Conservation (phyloP, 2,797 vertebrate species). For the Sus cebifrons region DNA sequence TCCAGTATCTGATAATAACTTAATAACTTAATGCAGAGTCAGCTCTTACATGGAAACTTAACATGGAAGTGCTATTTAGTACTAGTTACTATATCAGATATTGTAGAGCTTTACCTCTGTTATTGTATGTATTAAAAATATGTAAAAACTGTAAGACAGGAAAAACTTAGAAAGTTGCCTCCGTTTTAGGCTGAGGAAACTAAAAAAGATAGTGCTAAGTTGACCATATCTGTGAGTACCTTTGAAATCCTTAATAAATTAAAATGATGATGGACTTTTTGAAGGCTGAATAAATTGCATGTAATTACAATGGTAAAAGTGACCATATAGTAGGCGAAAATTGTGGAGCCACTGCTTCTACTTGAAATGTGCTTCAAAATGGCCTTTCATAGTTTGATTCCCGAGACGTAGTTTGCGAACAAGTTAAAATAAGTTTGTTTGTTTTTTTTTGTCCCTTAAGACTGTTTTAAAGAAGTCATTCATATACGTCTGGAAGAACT, state of each 20-base stretch:
- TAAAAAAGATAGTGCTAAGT: background rate
- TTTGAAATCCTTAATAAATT: slow-evolving; percentile 62
- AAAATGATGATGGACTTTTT: slow-evolving; percentile 48
- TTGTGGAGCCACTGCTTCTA: background rate
- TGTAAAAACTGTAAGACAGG: slow-evolving; percentile 11
- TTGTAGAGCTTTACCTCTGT: slow-evolving; percentile 49
- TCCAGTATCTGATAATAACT: slow-evolving; percentile 33
- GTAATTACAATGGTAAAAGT: slow-evolving; percentile 32
- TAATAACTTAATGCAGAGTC: background rate
- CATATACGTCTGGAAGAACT: slow-evolving; percentile 97
- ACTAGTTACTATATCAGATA: background rate
- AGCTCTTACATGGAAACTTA: slow-evolving; percentile 46
- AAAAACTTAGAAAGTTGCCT: background rate
- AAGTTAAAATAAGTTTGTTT: background rate
- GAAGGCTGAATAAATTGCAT: background rate
- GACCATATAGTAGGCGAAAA: background rate
- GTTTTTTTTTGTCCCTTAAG: slow-evolving; percentile 83
- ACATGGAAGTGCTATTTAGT: background rate
- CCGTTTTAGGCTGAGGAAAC: slow-evolving; percentile 51
- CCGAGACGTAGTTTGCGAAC: slow-evolving; percentile 55
- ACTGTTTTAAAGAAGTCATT: slow-evolving; percentile 95
- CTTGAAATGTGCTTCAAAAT: slow-evolving; percentile 18
- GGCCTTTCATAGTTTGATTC: slow-evolving; percentile 41
- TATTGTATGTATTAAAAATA: slow-evolving; percentile 43
- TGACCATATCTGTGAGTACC: background rate